A percentile compares a stretch with the other conserved stretches of the same genome.
Conservation (phyloP, 1,140 invertebrate species). For the Semibalanus balanoides region DNA sequence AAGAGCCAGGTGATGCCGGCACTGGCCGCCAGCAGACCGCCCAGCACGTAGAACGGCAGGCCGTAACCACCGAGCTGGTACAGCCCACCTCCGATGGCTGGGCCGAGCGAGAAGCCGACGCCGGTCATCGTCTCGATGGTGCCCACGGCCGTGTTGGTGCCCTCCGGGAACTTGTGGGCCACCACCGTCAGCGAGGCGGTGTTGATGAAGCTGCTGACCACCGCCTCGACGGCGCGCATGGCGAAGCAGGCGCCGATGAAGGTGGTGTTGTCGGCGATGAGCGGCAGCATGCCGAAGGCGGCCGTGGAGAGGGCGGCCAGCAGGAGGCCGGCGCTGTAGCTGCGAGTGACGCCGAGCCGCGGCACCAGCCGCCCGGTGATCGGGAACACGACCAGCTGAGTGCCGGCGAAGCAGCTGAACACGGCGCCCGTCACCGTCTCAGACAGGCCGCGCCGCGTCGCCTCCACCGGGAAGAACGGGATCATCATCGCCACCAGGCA, state of each 20-base stretch:
- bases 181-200: constrained; percentile 44
- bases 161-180: constrained; percentile 32
- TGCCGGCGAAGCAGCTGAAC: constrained; percentile 24
- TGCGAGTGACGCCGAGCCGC: constrained; percentile 34
- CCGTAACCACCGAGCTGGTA: constrained; percentile 37
- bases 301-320: constrained; percentile 31
- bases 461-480: constrained; percentile 30
- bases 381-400: constrained; percentile 22
- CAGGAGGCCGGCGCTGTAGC: constrained; percentile 30
- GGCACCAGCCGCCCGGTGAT: constrained; percentile 38
- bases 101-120: constrained; percentile 39
- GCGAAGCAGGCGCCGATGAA: constrained; percentile 33
- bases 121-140: constrained; percentile 32
- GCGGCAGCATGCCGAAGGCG: constrained; percentile 26
- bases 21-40: constrained; percentile 32
- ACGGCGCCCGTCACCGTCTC: constrained; percentile 23
- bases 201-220: constrained; percentile 36
- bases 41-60: constrained; percentile 40
- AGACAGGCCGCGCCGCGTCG: constrained; percentile 28
- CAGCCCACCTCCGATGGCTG: constrained; percentile 34
- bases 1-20: constrained; percentile 38
- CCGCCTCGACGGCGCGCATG: constrained; percentile 41
- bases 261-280: constrained; percentile 40
- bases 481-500: constrained; percentile 32
- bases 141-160: constrained; percentile 34